A percentile compares a stretch with the other conserved stretches of the same genome.
Evolutionary conservation across 2,888 invertebrate genomes (phyloP).

Genomic region (Noctua janthina): DNA sequence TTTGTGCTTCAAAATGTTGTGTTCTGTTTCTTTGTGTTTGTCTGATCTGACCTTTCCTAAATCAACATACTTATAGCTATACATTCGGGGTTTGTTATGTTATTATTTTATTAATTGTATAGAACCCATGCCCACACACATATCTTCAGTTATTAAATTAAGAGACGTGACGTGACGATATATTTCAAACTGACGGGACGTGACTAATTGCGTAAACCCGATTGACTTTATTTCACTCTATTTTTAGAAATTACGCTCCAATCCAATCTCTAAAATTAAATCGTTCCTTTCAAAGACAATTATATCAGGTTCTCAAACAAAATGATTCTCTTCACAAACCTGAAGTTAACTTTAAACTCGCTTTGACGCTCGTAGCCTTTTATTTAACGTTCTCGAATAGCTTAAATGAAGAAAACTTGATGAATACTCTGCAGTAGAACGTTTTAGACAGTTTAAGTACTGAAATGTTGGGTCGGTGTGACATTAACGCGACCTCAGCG

Average conservation of each 20-base stretch:
- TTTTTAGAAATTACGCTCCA: slow-evolving; percentile 12
- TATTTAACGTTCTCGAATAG: slow-evolving; percentile 47
- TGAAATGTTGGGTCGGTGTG: slow-evolving; percentile 24
- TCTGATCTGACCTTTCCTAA: neutral
- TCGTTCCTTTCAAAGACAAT: slow-evolving; percentile 15
- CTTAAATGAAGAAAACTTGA: slow-evolving; percentile 41
- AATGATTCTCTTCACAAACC: slow-evolving; percentile 36
- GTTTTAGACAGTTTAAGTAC: slow-evolving; percentile 52
- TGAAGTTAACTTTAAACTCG: slow-evolving; percentile 28
- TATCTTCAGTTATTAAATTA: neutral
- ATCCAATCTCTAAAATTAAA: slow-evolving; percentile 8
- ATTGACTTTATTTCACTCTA: neutral
- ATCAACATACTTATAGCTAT: neutral
- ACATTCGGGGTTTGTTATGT: neutral
- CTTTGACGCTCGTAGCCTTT: slow-evolving; percentile 35
- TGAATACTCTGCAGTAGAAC: slow-evolving; percentile 32
- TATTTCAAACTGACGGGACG: slow-evolving; percentile 10
- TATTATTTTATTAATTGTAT: neutral
- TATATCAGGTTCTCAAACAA: slow-evolving; percentile 30
- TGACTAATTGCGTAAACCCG: neutral
- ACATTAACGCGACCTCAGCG: slow-evolving; percentile 23
- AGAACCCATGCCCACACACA: neutral
- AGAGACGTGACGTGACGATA: neutral
- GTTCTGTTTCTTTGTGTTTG: neutral
- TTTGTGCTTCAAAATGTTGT: neutral